Percentiles rank a stretch among this genome's conserved stretches.
Conservation (phyloP, 2,113 vertebrate species). For the Rattus rattus region DNA sequence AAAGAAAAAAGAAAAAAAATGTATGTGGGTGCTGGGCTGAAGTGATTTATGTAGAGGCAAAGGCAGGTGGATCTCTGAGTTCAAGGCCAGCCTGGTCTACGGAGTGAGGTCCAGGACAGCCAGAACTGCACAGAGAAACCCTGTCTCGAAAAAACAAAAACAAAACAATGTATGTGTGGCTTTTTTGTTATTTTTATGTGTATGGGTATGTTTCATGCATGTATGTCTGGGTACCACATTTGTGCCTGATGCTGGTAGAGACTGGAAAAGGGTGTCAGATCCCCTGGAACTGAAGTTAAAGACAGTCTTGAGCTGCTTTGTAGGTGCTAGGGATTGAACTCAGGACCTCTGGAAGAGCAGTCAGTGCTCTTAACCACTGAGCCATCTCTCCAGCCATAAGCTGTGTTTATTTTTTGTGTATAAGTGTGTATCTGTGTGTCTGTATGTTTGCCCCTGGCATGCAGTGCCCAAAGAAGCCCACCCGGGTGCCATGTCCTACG, state of each 20-base stretch:
- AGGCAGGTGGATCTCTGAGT: background rate
- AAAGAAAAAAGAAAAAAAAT: no score
- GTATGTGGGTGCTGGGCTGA: background rate
- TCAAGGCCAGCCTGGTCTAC: background rate
- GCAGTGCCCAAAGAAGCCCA: background rate
- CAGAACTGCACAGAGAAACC: no score
- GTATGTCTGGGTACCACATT: background rate
- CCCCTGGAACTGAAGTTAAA: background rate
- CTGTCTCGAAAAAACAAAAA: background rate
- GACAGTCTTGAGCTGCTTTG: background rate
- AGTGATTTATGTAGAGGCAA: background rate
- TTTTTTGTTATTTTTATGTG: background rate
- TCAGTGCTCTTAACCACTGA: background rate
- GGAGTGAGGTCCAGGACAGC: no score
- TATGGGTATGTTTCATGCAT: background rate
- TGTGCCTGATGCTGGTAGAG: background rate
- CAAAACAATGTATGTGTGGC: background rate
- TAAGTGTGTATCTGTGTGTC: no score
- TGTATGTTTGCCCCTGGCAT: background rate
- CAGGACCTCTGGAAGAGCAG: background rate
- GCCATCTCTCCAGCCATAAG: background rate
- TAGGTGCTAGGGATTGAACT: background rate
- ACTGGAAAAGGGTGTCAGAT: background rate
- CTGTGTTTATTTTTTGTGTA: background rate
- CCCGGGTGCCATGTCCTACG: no score